phyloP scores from a whole-genome alignment of 2,113 vertebrate species.

The Pampusana beccarii region DNA sequence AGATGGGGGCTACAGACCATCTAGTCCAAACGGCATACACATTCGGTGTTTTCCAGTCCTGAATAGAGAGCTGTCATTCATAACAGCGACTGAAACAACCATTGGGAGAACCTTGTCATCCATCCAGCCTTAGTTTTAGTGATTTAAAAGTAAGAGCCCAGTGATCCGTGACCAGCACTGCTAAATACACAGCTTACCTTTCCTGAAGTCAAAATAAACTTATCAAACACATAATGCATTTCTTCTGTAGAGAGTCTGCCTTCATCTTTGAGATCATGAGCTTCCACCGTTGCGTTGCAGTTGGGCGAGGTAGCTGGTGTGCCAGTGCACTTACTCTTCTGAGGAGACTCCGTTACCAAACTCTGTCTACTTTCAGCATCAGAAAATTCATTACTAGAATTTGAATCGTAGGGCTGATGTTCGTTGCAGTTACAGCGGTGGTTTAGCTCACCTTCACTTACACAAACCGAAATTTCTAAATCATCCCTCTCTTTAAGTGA shows the following conservation, averaged over 20 bases:
- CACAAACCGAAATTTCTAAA: conserved; percentile 46
- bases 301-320: conserved; percentile 80
- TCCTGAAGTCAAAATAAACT: conserved; percentile 95
- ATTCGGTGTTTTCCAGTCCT: background rate
- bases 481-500: conserved; percentile 59
- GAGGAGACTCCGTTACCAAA: conserved; percentile 49
- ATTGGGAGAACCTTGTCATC: background rate
- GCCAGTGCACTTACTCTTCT: conserved; percentile 61
- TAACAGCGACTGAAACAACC: background rate
- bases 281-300: conserved; percentile 72
- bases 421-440: conserved; percentile 63
- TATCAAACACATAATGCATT: conserved; percentile 92
- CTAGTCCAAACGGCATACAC: background rate
- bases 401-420: conserved; percentile 43
- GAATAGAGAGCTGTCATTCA: background rate
- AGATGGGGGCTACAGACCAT: background rate
- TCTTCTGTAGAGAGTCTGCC: conserved; percentile 77
- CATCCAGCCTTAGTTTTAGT: background rate
- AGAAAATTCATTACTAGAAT: conserved; percentile 62
- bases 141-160: background rate
- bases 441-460: conserved; percentile 55
- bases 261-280: conserved; percentile 69
- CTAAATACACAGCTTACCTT: conserved; percentile 81
- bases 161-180: background rate
- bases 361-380: conserved; percentile 63